These are phyloP conservation scores for Aerospiza tachiro DNA, from an alignment of 2,797 vertebrate species.

Conservation along the genomic window DNA sequence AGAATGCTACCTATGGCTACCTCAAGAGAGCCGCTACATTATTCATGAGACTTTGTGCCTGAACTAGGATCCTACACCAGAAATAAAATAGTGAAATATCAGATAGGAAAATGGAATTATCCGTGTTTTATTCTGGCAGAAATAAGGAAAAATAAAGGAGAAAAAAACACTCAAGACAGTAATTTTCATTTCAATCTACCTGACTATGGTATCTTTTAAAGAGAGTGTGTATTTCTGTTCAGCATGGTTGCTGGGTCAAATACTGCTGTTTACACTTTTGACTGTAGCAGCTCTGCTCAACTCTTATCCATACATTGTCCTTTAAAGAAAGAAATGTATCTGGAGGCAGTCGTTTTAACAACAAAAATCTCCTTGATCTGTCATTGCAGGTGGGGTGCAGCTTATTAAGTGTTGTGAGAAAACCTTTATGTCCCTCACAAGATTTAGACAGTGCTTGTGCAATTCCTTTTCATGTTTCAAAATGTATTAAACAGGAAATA, in stretches of 20 bases:
- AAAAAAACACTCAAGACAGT: not conserved
- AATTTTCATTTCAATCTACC: not conserved
- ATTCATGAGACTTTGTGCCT: not conserved
- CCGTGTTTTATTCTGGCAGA: not conserved
- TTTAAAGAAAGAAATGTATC: not conserved
- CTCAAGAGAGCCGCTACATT: not conserved
- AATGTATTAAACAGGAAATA: not conserved
- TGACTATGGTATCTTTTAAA: not conserved
- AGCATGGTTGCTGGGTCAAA: not conserved
- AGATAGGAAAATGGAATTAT: not conserved
- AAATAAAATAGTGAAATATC: not conserved
- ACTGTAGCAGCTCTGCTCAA: not conserved
- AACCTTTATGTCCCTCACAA: not conserved
- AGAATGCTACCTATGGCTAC: not conserved
- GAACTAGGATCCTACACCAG: not conserved
- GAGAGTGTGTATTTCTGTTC: not conserved
- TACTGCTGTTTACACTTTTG: not conserved
- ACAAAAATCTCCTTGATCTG: not conserved
- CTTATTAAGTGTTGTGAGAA: not conserved
- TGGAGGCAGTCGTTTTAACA: constrained; percentile 2
- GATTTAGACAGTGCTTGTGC: not conserved
- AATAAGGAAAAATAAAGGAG: not conserved
- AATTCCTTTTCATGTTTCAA: not conserved
- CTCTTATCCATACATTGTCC: not conserved
- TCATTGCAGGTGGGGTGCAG: not conserved